These are phyloP conservation scores for Sipha flava DNA, from an alignment of 1,140 invertebrate genomes.

Conservation along the genomic window DNA sequence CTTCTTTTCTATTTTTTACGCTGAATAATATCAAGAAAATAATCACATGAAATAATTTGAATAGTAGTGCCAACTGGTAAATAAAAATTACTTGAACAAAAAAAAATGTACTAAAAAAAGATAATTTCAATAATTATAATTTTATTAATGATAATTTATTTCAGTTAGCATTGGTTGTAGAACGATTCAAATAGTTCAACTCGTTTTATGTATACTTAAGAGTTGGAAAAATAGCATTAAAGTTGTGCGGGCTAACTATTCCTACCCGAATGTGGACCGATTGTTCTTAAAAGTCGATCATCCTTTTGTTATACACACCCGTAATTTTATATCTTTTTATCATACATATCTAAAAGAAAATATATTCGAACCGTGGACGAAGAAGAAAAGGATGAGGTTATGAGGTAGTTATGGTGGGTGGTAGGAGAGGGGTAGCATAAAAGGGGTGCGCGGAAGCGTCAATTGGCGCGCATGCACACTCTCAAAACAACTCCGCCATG, in stretches of 20 bases:
- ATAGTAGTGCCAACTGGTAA: no score
- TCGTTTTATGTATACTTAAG: neutral
- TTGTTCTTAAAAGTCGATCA: neutral
- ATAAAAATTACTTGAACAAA: no score
- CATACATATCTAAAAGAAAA: neutral
- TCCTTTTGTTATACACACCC: neutral
- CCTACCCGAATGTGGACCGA: neutral
- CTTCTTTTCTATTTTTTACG: no score
- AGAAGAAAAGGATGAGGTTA: neutral
- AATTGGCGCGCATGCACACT: constrained; percentile 26
- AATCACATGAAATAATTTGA: no score
- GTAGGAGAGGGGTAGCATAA: neutral
- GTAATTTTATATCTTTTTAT: neutral
- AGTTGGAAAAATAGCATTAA: neutral
- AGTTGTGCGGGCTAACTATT: neutral
- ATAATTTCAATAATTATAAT: no score
- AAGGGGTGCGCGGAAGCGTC: constrained; percentile 25
- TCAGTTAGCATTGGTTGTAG: no score
- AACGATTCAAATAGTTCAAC: no score
- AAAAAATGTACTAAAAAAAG: no score
- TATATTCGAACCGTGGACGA: neutral
- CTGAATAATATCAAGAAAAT: no score
- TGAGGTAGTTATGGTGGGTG: neutral
- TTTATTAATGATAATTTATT: no score
- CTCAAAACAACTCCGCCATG: constrained; percentile 17